Evolutionary conservation across 2,797 vertebrate genomes (phyloP).

Genomic region (Hydrolagus colliei): DNA sequence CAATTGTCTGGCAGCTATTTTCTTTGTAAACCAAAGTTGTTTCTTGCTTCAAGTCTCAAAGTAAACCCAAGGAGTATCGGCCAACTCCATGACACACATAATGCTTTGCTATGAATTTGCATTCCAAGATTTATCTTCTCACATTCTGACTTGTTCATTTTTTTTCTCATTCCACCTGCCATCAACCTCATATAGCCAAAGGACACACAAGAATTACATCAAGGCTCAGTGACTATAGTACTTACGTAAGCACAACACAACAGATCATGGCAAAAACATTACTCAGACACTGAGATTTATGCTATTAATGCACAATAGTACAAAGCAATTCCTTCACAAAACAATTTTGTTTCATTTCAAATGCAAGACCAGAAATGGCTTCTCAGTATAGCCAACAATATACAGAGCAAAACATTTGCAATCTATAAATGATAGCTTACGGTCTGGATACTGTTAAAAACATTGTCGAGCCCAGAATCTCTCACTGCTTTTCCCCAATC

Average conservation of each 20-base stretch:
- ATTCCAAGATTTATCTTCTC: neutral
- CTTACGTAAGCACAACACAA: neutral
- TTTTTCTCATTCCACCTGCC: neutral
- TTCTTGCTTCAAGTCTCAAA: neutral
- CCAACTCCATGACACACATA: neutral
- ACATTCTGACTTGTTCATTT: neutral
- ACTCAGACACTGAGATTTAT: neutral
- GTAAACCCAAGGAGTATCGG: neutral
- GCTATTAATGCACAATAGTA: neutral
- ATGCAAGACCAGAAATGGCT: neutral
- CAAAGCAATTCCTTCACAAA: neutral
- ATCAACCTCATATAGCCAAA: neutral
- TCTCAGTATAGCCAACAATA: neutral
- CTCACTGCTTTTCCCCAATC: too few relatives aligned
- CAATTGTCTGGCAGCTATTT: neutral
- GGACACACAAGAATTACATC: neutral
- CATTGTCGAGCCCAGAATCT: neutral
- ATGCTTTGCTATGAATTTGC: neutral
- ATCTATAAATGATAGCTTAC: neutral
- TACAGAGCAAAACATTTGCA: neutral
- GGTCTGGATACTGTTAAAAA: neutral
- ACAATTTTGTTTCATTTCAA: neutral
- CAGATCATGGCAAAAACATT: neutral
- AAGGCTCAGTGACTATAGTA: neutral
- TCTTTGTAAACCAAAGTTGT: neutral